phyloP scores from a whole-genome alignment of 2,888 invertebrate species.

The Tanytarsus gracilentus region DNA sequence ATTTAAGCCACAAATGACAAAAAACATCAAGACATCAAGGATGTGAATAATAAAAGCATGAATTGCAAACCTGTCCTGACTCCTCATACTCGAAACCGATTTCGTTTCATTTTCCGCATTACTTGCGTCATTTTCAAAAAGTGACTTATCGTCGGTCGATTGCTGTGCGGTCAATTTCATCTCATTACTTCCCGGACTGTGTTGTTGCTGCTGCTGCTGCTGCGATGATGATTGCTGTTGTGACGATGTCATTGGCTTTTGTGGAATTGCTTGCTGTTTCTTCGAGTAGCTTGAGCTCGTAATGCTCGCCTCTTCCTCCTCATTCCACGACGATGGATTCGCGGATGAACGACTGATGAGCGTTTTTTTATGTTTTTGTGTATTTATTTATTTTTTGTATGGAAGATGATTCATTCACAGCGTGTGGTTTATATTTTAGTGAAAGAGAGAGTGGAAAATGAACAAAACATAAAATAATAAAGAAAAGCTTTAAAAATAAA shows the following conservation, averaged over 20 bases:
- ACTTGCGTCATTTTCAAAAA: conserved; percentile 59
- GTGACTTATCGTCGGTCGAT: conserved; percentile 18
- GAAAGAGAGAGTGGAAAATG: not conserved
- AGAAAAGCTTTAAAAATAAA: too few species aligned
- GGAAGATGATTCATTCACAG: not conserved
- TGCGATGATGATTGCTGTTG: conserved; percentile 1
- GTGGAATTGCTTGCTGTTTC: conserved; percentile 32
- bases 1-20: not conserved
- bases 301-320: conserved; percentile 38
- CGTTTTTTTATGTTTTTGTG: not conserved
- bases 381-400: conserved; percentile 2
- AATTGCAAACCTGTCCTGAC: conserved; percentile 18
- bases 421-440: not conserved
- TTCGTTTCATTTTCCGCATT: conserved; percentile 89
- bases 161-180: conserved; percentile 22
- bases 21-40: not conserved
- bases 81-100: conserved; percentile 60
- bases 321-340: conserved; percentile 43
- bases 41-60: not conserved
- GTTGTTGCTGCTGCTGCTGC: conserved; percentile 22
- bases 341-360: conserved; percentile 40
- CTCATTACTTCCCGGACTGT: conserved; percentile 29
- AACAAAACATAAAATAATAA: not conserved
- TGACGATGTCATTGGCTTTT: conserved; percentile 4
- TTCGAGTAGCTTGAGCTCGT: conserved; percentile 35